These are phyloP conservation scores for Conomelus anceps DNA, from an alignment of 2,888 invertebrate genomes.

Conservation along the genomic window DNA sequence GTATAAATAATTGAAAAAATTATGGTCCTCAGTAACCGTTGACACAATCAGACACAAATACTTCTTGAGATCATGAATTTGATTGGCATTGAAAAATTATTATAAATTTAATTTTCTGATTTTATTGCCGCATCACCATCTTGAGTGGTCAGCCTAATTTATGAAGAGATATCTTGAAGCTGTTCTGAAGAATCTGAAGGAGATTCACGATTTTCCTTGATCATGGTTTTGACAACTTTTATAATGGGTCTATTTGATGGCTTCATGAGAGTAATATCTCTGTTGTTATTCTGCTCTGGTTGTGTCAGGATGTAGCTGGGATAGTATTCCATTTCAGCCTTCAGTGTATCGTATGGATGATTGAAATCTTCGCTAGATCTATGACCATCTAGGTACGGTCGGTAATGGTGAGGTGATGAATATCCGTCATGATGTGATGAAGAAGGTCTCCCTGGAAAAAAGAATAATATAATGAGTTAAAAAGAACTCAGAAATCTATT, in stretches of 20 bases:
- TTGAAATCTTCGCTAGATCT: not conserved
- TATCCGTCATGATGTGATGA: not conserved
- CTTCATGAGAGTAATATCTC: not conserved
- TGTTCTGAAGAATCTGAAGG: not conserved
- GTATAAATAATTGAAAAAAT: too few species aligned
- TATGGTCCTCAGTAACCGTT: too few species aligned
- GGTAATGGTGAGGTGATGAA: not conserved
- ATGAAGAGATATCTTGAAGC: not conserved
- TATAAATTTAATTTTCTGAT: too few species aligned
- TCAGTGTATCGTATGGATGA: not conserved
- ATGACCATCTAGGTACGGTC: not conserved
- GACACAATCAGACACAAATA: too few species aligned
- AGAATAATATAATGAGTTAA: not conserved
- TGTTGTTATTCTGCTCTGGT: not conserved
- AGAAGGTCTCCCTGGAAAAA: not conserved
- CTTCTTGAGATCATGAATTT: too few species aligned
- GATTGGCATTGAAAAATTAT: too few species aligned
- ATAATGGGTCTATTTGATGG: not conserved
- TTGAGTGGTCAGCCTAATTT: too few species aligned
- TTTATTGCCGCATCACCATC: too few species aligned
- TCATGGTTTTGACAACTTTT: not conserved
- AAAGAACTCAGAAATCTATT: not conserved
- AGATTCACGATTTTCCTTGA: not conserved
- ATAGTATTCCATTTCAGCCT: not conserved
- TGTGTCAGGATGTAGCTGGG: not conserved